Evolutionary conservation across 2,113 vertebrate genomes (phyloP).

Genomic region (Jacana jacana): DNA sequence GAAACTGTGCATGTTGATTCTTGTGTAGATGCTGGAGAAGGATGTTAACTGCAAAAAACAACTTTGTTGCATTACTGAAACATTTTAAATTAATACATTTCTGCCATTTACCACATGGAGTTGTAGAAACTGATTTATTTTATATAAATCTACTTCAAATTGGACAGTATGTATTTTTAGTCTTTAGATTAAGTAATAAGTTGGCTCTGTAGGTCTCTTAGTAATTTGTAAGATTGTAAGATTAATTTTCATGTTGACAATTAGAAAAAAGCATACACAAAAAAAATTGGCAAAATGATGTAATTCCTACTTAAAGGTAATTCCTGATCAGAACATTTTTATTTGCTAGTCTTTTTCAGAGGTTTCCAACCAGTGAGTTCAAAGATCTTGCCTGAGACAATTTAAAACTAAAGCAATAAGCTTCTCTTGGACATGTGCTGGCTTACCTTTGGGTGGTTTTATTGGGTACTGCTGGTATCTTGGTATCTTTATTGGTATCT

Average conservation of each 20-base stretch:
- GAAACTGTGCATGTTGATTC: neutral
- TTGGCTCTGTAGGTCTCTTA: neutral
- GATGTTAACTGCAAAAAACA: neutral
- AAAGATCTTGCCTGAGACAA: neutral
- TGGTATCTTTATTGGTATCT: neutral
- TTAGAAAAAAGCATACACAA: neutral
- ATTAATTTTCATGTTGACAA: neutral
- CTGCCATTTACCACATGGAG: neutral
- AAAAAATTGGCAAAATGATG: neutral
- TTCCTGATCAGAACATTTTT: neutral
- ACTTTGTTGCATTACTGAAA: neutral
- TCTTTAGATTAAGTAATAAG: neutral
- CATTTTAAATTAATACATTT: neutral
- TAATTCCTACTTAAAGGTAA: neutral
- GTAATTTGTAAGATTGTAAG: neutral
- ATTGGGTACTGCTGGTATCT: neutral
- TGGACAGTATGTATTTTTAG: neutral
- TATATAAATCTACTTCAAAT: neutral
- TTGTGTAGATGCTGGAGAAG: neutral
- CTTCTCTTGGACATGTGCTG: neutral
- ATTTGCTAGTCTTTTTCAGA: neutral
- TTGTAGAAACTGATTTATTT: neutral
- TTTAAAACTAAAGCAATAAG: neutral
- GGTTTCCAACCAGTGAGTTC: neutral
- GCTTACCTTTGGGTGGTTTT: neutral